Evolutionary conservation across 2,888 invertebrate genomes (phyloP).

Genomic region (Dyspetes luteomarginatus): DNA sequence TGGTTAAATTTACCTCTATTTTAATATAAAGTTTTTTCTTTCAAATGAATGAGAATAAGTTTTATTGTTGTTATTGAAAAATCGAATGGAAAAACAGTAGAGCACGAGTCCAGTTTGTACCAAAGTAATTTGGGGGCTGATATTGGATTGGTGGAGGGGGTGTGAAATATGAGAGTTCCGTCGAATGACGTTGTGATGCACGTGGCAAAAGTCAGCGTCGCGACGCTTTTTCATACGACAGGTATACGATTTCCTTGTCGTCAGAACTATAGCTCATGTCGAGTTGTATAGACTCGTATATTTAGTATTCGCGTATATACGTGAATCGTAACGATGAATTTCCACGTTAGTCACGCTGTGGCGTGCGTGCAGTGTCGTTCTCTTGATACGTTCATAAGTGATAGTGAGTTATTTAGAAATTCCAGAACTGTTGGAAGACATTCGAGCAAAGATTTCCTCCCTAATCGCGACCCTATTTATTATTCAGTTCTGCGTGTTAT

Average conservation of each 20-base stretch:
- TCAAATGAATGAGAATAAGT: neutral
- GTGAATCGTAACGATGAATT: conserved; percentile 50
- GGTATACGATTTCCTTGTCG: neutral
- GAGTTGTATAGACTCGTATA: conserved; percentile 1
- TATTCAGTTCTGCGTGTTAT: too few relatives aligned
- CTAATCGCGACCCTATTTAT: too few relatives aligned
- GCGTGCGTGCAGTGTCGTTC: conserved; percentile 45
- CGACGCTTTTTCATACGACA: conserved; percentile 33
- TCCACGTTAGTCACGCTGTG: conserved; percentile 55
- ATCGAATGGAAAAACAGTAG: neutral
- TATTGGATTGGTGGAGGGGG: conserved; percentile 26
- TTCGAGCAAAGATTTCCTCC: too few relatives aligned
- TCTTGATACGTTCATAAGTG: neutral
- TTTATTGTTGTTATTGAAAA: neutral
- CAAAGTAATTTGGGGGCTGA: too few relatives aligned
- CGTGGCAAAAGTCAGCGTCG: conserved; percentile 56
- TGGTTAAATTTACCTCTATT: too few relatives aligned
- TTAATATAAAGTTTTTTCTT: too few relatives aligned
- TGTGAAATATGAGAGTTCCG: conserved; percentile 29
- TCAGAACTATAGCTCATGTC: neutral
- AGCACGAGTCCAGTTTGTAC: neutral
- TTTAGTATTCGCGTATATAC: conserved; percentile 31
- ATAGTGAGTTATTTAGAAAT: neutral
- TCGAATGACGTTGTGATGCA: conserved; percentile 45
- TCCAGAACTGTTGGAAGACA: too few relatives aligned